phyloP scores from a whole-genome alignment of 2,797 vertebrate genomes.

The Acrossocheilus fasciatus region DNA sequence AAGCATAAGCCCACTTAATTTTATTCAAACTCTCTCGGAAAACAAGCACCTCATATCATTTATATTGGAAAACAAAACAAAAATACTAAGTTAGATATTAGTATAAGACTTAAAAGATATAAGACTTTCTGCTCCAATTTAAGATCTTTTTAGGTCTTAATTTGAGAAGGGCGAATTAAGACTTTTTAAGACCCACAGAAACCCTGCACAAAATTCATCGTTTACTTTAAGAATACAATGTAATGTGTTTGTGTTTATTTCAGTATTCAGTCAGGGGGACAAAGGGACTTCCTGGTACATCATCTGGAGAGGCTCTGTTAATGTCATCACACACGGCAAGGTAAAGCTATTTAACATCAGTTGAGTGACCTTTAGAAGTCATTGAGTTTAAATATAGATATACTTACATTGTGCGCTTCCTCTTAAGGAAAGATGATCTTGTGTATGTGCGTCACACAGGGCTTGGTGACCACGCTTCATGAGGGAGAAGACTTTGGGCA shows the following conservation, averaged over 20 bases:
- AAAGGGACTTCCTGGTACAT: slow-evolving; percentile 98
- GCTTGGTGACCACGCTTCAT: slow-evolving; percentile 90
- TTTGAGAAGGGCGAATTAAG: background rate
- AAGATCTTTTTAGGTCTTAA: background rate
- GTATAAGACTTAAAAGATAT: too few species aligned
- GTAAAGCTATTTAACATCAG: slow-evolving; percentile 69
- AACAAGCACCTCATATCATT: background rate
- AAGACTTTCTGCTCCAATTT: background rate
- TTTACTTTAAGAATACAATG: background rate
- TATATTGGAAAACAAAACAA: too few species aligned
- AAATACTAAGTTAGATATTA: background rate
- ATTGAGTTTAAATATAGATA: slow-evolving; percentile 35
- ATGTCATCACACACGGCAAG: slow-evolving; percentile 97
- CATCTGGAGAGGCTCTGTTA: slow-evolving; percentile 98
- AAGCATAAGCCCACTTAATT: background rate
- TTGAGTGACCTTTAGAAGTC: slow-evolving; percentile 29
- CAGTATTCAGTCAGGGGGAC: slow-evolving; percentile 98
- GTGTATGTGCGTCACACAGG: slow-evolving; percentile 76
- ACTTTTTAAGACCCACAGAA: background rate
- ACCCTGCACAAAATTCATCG: background rate
- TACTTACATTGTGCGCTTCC: slow-evolving; percentile 9
- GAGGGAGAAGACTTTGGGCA: slow-evolving; percentile 97
- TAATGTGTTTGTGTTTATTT: slow-evolving; percentile 7
- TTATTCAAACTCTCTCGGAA: background rate
- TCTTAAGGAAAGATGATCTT: slow-evolving; percentile 16